A percentile compares a stretch with the other conserved stretches of the same genome.
phyloP scores from a whole-genome alignment of 2,113 vertebrate species.

The Sterna hirundo region DNA sequence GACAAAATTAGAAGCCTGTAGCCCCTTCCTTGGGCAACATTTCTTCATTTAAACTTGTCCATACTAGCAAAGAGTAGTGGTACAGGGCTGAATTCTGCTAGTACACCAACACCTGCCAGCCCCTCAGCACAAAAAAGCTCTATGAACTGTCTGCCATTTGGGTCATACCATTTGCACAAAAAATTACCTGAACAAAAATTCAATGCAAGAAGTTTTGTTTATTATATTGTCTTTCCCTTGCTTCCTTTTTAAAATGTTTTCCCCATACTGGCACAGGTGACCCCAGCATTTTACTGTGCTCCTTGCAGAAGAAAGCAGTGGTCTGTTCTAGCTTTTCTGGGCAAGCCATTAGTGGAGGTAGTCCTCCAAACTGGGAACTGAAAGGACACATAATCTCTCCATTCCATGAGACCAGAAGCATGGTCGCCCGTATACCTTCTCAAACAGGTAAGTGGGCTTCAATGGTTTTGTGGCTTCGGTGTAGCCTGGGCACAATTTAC shows the following conservation, averaged over 20 bases:
- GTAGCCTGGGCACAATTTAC: not conserved
- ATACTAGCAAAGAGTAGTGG: not conserved
- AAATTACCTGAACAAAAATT: not conserved
- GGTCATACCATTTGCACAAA: not conserved
- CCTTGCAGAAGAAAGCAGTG: not conserved
- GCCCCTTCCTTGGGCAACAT: not conserved
- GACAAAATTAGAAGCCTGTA: not conserved
- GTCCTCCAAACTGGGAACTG: not conserved
- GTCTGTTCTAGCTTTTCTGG: not conserved
- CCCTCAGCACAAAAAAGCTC: not conserved
- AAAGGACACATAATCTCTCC: not conserved
- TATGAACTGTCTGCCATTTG: not conserved
- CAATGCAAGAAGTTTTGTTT: not conserved
- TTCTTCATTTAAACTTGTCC: not conserved
- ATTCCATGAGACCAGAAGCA: not conserved
- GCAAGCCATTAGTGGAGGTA: not conserved
- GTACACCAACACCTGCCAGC: not conserved
- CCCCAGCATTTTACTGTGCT: not conserved
- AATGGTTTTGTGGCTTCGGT: rapidly evolving
- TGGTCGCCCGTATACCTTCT: not conserved
- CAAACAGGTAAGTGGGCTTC: not conserved
- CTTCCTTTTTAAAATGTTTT: not conserved
- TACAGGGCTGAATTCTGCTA: not conserved
- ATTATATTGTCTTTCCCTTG: not conserved
- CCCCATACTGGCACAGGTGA: not conserved